Evolutionary conservation across 2,113 vertebrate species (phyloP), one percentile per base, ranked within the genome.

Genomic region (Toxotes jaculatrix): DNA sequence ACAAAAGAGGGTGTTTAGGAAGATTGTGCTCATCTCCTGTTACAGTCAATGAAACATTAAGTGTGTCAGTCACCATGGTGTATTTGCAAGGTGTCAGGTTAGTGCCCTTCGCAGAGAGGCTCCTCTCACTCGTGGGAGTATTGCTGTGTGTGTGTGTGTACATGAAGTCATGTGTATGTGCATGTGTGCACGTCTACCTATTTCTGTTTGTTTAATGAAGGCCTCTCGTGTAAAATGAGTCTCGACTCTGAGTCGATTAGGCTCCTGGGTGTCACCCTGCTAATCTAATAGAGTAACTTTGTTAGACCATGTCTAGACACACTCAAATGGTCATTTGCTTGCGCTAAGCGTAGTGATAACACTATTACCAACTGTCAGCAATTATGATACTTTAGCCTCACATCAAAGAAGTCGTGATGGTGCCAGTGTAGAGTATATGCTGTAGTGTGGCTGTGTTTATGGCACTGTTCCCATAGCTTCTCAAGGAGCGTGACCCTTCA

Each of bases 31-130:
- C 63, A 65, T 94, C 88, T 93, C 90, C 65, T 73, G 76, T 93
- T 92, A 85, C 93, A 85, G 70, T 75, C 84, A 74, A 90, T 94
- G 83, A 93, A 94, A 92, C 90, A 87, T 93, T 90, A 85, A 94
- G 91, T 81, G 74, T 87, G 88, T 93, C 90, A 82, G 74, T 89
- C 82, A 66, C 69, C 74, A 27, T 76, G 72, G 74, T 73, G 77
- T 81, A 59, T 74, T 78, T 78, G 64, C 49, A 66, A 82, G 83
- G 93, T 93, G 87, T 94, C 93, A 71, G 84, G 90, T 93, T 93
- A 49, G 67, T 38, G 23, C 19, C 55, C 69, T 60, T 70, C 0
- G 0, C 43, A 51, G 53, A 57, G 67, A 62, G 21, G 17, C 45
- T 27, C 3, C 51, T 45, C 38, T 75, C 68, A 40, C 38, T 61